phyloP scores from a whole-genome alignment of 1,140 invertebrate species.

The Asbolus verrucosus region DNA sequence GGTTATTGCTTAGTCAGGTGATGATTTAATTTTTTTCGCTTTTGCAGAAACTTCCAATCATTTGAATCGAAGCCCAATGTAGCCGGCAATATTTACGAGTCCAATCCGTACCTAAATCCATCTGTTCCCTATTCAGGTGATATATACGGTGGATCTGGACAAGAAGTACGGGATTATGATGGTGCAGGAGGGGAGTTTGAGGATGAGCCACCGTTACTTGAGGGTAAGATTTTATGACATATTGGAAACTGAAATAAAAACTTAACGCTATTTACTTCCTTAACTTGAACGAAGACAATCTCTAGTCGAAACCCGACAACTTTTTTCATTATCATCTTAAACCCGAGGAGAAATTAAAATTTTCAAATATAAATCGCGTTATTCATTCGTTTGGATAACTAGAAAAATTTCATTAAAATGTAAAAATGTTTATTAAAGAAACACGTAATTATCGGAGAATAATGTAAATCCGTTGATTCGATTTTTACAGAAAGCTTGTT shows the following conservation, averaged over 20 bases:
- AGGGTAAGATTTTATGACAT: conserved; percentile 45
- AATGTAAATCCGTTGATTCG: conserved; percentile 1
- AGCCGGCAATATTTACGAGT: conserved; percentile 45
- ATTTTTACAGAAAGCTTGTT: background rate
- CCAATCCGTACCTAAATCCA: conserved; percentile 52
- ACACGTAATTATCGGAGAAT: background rate
- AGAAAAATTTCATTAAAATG: conserved; percentile 15
- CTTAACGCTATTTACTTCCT: conserved; percentile 29
- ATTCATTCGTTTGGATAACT: conserved; percentile 10
- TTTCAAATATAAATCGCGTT: conserved; percentile 2
- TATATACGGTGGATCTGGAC: conserved; percentile 14
- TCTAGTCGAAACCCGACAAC: conserved; percentile 6
- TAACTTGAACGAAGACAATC: conserved; percentile 10
- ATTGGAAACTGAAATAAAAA: conserved; percentile 32
- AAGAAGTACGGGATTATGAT: conserved; percentile 14
- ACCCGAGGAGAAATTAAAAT: conserved; percentile 25
- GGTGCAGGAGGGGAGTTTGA: conserved; percentile 43
- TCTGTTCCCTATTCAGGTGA: conserved; percentile 29
- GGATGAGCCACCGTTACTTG: conserved; percentile 52
- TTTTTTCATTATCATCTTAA: conserved; percentile 25
- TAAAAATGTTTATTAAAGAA: conserved; percentile 2
- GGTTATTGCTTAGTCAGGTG: background rate
- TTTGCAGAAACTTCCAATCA: conserved; percentile 51
- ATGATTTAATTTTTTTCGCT: conserved; percentile 1
- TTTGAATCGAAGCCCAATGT: conserved; percentile 40